Base-by-base conservation (phyloP, 2,888 invertebrate species). In the Metellina segmentata region DNA sequence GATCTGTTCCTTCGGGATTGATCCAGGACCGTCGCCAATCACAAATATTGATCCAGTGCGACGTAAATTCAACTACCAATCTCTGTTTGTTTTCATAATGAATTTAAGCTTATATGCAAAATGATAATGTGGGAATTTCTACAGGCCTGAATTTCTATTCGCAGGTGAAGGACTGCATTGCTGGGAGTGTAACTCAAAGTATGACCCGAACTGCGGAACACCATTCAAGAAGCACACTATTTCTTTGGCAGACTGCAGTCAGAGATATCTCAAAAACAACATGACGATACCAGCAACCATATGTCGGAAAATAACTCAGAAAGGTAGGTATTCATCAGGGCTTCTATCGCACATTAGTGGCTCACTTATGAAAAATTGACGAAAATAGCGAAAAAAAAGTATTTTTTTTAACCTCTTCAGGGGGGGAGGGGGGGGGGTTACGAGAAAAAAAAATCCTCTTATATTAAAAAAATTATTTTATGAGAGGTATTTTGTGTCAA, bases 181-280 rank as follows among this genome's bases (percentile, higher is more conserved):
- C 51, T 91, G 91, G 91, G 91, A 91, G 34, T 91, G 91, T 61
- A 91, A 91, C 34, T 91, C 91, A 34, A 87, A 82, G 49, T 79
- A 87, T 52, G 91, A 91, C 9, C 91, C 87, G 5, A 91, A 91
- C 52, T 91, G 91, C n/a, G 91, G 82, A 0, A 77, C 87, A n/a
- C 91, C 91, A 9, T 91, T 91, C 83, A 82, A 82, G 49, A 69
- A 70, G 0, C 72, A 82, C 69, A 91, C 83, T 8, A 75, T 87
- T 49, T n/a, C 87, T 0, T 19, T 83, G 7, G 82, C 72, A 7
- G 91, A 91, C n/a, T 91, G 91, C 53, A 78, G 72, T n/a, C 91
- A 91, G 79, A 71, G 91, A 52, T 87, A 71, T 48, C 87, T 91
- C 6, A 49, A 7, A 19, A 70, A 83, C 0, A 75, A 91, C 19